Evolutionary conservation across 2,888 invertebrate species (phyloP), one percentile per base, ranked within the genome.

Genomic region (Cepaea hortensis): DNA sequence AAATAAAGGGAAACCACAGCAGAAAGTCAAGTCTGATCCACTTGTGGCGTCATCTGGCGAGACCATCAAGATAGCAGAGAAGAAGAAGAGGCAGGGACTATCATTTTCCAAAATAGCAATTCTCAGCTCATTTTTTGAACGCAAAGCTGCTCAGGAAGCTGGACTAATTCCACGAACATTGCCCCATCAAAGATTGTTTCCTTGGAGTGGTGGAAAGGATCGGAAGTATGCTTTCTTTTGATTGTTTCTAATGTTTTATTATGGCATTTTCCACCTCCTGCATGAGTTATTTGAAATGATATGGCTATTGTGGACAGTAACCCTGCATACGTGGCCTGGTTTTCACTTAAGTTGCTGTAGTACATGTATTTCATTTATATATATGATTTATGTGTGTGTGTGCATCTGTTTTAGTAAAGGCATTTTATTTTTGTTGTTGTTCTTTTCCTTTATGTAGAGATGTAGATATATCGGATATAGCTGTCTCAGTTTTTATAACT

Each of bases 51-150:
- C 61, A 11, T 35, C 84, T 77, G 81, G 81, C 3, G 84, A 82
- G 55, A 81, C 73, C 20, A 84, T 68, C 3, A 70, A 81, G 61
- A 68, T 84, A 20, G 20, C 83, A 13, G 87, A 81, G 3, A 87
- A 86, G 70, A 86, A 87, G 62, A 88, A 88, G 80, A 88, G 86
- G 46, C 81, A 84, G 15, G 82, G 85, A 3, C 70, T 88, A 1
- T 72, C 85, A 3, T 90, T 92, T 81, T 91, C 92, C 20, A 92
- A 92, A 90, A 93, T 93, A 84, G 92, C 92, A n/a, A 91, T 93
- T 62, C 89, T 93, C 13, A 93, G 92, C 88, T 92, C 92, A 7
- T 92, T 92, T 88, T 93, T 93, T 90, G 93, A 93, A 88, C 90
- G 91, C 86, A 93, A 92, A 87, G 91, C 91, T 18, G 87, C 87